Evolutionary conservation across 1,140 invertebrate species (phyloP).

Genomic region (Zaprionus davidi): DNA sequence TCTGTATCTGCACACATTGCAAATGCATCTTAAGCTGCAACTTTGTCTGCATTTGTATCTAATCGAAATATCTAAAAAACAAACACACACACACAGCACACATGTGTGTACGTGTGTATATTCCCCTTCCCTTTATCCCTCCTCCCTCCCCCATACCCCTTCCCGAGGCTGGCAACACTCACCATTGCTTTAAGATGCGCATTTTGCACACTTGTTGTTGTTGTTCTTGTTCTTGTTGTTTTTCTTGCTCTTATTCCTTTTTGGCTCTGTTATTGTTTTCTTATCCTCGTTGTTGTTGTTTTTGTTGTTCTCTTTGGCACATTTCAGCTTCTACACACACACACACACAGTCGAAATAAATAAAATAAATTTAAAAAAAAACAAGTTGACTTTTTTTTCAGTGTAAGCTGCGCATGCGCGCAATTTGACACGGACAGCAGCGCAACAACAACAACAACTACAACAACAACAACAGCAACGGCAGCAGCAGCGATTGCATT

Average conservation of each 20-base stretch:
- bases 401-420: conserved; percentile 42
- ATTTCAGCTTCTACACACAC: conserved; percentile 34
- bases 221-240: not conserved
- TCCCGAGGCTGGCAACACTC: conserved; percentile 36
- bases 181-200: conserved; percentile 78
- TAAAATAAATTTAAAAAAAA: conserved; percentile 4
- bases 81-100: not conserved
- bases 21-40: not conserved
- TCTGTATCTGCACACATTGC: not conserved
- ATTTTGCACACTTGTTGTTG: conserved; percentile 33
- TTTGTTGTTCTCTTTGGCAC: conserved; percentile 22
- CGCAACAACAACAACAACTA: not conserved
- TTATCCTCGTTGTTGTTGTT: not conserved
- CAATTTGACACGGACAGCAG: conserved; percentile 30
- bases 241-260: not conserved
- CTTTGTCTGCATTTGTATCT: no score
- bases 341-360: not conserved
- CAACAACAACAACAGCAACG: not conserved
- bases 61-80: no score
- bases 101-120: not conserved
- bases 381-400: not conserved
- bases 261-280: not conserved
- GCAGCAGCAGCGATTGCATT: conserved; percentile 7
- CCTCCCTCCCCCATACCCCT: not conserved
- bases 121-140: not conserved